Evolutionary conservation across 1,140 invertebrate genomes (phyloP).

Genomic region (Calliopsis andreniformis): DNA sequence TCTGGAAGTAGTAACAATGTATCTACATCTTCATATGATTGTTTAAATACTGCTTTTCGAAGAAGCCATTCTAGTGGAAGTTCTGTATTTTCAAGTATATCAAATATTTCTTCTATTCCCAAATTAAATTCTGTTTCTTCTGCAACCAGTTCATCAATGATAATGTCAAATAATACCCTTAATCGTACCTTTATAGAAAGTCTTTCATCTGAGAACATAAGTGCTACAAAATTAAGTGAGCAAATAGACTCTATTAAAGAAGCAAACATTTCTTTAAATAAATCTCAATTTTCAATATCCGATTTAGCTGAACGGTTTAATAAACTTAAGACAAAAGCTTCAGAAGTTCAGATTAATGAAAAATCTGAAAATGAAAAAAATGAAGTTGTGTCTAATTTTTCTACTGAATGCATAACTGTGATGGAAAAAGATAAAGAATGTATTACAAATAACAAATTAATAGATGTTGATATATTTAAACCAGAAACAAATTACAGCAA

Average conservation of each 20-base stretch:
- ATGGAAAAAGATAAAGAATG: constrained; percentile 24
- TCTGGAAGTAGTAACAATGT: constrained; percentile 15
- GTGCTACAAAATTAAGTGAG: constrained; percentile 7
- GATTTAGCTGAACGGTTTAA: constrained; percentile 62
- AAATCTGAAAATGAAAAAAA: not conserved
- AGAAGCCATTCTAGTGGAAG: constrained; percentile 27
- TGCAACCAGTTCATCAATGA: constrained; percentile 41
- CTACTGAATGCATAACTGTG: constrained; percentile 1
- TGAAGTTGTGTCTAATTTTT: not conserved
- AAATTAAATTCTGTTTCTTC: constrained; percentile 56
- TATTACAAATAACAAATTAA: constrained; percentile 58
- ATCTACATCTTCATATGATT: constrained; percentile 32
- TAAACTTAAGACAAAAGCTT: constrained; percentile 56
- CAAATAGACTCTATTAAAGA: not conserved
- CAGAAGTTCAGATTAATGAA: not conserved
- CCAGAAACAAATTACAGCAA: constrained; percentile 31
- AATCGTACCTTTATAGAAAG: constrained; percentile 69
- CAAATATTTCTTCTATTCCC: constrained; percentile 62
- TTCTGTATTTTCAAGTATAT: constrained; percentile 59
- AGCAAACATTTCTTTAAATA: constrained; percentile 10
- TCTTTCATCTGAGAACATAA: constrained; percentile 9
- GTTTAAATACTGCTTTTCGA: constrained; percentile 58
- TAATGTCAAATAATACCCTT: constrained; percentile 54
- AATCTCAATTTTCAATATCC: constrained; percentile 38
- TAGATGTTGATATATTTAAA: constrained; percentile 64